Conservation (phyloP, 1,140 invertebrate genomes). For the Reticulitermes speratus region DNA sequence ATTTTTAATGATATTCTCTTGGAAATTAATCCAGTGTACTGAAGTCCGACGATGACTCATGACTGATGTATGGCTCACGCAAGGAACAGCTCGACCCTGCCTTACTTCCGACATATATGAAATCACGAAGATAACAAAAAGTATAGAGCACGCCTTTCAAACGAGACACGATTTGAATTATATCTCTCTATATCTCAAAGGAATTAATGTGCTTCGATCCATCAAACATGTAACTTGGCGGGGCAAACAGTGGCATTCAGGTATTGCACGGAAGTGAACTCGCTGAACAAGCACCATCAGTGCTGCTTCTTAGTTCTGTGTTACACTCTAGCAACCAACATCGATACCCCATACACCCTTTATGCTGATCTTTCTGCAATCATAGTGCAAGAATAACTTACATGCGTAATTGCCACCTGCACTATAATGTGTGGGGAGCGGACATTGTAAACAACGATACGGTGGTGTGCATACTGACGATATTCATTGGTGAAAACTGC, state of each 20-base stretch:
- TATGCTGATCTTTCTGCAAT: no score
- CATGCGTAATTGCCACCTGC: no score
- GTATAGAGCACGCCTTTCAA: background rate
- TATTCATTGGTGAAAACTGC: no score
- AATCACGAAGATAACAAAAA: background rate
- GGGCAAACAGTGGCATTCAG: no score
- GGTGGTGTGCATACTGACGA: no score
- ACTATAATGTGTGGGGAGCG: no score
- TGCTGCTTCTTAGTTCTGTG: no score
- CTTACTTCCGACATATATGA: background rate
- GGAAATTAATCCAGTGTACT: background rate
- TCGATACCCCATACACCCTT: background rate
- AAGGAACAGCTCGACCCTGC: background rate
- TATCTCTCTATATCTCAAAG: background rate
- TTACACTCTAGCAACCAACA: background rate
- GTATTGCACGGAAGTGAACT: no score
- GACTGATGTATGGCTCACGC: background rate
- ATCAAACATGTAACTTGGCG: background rate
- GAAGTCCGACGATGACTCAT: background rate
- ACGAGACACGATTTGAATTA: background rate
- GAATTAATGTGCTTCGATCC: background rate
- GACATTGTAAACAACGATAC: no score
- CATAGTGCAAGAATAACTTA: no score
- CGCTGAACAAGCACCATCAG: no score
- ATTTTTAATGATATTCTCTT: background rate